Evolutionary conservation across 2,113 vertebrate genomes (phyloP).

Genomic region (cat (Felis catus)): DNA sequence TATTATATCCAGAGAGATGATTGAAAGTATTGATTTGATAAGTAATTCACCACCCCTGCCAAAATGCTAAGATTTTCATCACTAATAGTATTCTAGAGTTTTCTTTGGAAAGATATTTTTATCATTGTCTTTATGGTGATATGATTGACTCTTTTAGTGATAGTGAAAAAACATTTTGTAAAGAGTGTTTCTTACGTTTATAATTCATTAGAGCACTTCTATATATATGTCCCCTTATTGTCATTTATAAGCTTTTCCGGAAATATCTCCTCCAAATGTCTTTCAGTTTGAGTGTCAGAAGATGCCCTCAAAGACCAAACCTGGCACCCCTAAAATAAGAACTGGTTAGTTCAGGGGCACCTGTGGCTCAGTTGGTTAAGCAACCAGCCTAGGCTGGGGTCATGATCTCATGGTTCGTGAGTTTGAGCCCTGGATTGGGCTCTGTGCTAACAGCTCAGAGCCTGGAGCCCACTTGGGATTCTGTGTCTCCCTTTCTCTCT

Average conservation of each 20-base stretch:
- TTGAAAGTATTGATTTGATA: neutral
- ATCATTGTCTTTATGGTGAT: neutral
- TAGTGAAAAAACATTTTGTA: neutral
- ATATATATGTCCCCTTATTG: neutral
- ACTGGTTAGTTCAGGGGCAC: neutral
- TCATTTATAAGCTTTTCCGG: neutral
- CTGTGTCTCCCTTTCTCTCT: no score
- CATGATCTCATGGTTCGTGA: no score
- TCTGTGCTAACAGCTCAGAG: no score
- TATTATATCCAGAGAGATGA: neutral
- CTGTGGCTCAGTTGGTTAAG: no score
- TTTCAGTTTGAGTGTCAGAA: neutral
- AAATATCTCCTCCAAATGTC: neutral
- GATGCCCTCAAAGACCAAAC: neutral
- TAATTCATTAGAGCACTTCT: neutral
- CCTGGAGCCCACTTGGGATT: no score
- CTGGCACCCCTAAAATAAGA: neutral
- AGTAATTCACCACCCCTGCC: neutral
- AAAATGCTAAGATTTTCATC: neutral
- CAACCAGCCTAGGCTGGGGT: no score
- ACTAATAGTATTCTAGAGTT: neutral
- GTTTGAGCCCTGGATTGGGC: no score
- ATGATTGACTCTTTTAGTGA: neutral
- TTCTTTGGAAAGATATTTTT: neutral
- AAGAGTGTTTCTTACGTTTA: neutral